Conservation (phyloP, 2,888 invertebrate genomes). For the Nephrocerus scutellatus region DNA sequence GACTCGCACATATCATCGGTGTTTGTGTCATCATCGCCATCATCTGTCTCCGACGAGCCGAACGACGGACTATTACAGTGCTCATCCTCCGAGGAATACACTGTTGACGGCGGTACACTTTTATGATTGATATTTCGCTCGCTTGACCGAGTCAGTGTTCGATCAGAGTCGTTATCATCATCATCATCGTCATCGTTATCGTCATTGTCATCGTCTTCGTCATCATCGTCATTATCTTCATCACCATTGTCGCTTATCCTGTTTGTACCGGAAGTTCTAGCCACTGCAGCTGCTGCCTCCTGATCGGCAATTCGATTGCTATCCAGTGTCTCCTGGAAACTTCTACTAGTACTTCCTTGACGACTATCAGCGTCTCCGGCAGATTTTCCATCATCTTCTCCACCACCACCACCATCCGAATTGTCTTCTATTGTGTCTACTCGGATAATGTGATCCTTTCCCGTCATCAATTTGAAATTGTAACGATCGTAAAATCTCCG, state of each 20-base stretch:
- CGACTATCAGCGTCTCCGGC: not conserved
- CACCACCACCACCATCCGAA: slow-evolving; percentile 29
- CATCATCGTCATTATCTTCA: not conserved
- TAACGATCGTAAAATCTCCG: slow-evolving; percentile 48
- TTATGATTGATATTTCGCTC: slow-evolving; percentile 21
- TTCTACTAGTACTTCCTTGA: not conserved
- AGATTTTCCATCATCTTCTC: no score
- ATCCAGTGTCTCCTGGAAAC: slow-evolving; percentile 21
- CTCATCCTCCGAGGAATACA: slow-evolving; percentile 52
- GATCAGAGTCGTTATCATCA: slow-evolving; percentile 39
- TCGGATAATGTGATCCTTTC: slow-evolving; percentile 36
- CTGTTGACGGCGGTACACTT: slow-evolving; percentile 26
- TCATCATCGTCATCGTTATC: slow-evolving; percentile 25
- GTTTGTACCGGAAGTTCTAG: no score
- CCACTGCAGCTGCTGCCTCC: slow-evolving; percentile 23
- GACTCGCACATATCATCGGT: slow-evolving; percentile 79
- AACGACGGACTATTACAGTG: slow-evolving; percentile 56
- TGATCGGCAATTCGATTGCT: slow-evolving; percentile 34
- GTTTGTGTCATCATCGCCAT: slow-evolving; percentile 68
- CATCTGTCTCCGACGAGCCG: slow-evolving; percentile 50
- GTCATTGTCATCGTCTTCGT: slow-evolving; percentile 4
- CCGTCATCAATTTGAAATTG: slow-evolving; percentile 42
- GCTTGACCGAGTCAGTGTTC: slow-evolving; percentile 33
- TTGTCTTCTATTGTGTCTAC: slow-evolving; percentile 44
- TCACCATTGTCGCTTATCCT: not conserved